Conservation (phyloP, 2,888 invertebrate species). For the Leucozona laternaria region DNA sequence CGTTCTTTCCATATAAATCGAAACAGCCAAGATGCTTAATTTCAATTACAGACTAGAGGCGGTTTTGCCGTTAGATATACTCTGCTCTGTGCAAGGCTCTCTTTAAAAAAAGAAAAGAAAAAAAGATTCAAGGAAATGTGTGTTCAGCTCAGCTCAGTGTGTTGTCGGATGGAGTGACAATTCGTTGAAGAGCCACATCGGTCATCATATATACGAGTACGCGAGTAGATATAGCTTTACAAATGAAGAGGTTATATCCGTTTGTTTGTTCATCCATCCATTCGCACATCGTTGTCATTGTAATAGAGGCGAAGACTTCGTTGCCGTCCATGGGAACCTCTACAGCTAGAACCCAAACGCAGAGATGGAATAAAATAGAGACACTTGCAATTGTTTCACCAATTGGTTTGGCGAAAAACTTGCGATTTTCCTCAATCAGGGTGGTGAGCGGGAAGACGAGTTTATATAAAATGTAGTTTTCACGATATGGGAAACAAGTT, state of each 20-base stretch:
- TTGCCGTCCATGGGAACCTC: constrained; percentile 37
- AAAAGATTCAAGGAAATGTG: constrained; percentile 10
- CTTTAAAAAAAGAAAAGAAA: background rate
- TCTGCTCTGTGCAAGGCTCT: background rate
- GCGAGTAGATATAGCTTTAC: background rate
- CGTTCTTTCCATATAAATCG: constrained; percentile 38
- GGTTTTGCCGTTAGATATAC: constrained; percentile 63
- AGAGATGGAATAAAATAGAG: constrained; percentile 23
- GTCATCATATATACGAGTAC: constrained; percentile 25
- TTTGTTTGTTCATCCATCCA: constrained; percentile 12
- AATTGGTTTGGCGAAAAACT: constrained; percentile 32
- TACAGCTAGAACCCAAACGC: background rate
- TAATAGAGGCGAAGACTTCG: background rate
- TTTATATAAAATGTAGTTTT: constrained; percentile 2
- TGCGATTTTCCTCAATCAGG: constrained; percentile 9
- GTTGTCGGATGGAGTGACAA: constrained; percentile 46
- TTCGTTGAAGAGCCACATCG: constrained; percentile 51
- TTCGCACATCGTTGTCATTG: constrained; percentile 21
- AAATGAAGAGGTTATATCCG: constrained; percentile 45
- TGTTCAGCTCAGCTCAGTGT: background rate
- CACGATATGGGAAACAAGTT: constrained; percentile 20
- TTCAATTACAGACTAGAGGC: constrained; percentile 69
- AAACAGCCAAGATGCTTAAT: constrained; percentile 60
- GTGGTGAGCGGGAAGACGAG: background rate
- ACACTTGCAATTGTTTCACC: constrained; percentile 42